phyloP scores from a whole-genome alignment of 1,140 invertebrate genomes.

The Drosophila kohkoa region DNA sequence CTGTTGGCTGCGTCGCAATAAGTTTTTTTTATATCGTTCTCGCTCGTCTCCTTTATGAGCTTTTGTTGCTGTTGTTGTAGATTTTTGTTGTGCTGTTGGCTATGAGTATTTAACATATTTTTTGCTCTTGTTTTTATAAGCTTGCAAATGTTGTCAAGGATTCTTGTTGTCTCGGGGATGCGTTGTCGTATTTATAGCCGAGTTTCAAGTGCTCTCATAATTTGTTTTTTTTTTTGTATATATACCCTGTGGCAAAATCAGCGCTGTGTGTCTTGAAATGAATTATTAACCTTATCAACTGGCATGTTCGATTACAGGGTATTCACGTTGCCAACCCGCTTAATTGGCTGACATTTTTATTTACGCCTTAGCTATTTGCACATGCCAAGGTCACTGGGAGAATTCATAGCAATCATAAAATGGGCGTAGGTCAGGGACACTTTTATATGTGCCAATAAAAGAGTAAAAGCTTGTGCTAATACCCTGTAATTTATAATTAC shows the following conservation, averaged over 20 bases:
- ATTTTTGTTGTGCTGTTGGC: slow-evolving; percentile 13
- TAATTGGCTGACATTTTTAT: neutral
- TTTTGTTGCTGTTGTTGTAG: slow-evolving; percentile 20
- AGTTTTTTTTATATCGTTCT: slow-evolving; percentile 38
- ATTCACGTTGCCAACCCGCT: neutral
- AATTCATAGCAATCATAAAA: slow-evolving; percentile 15
- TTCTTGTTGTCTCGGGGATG: slow-evolving; percentile 11
- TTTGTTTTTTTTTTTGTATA: neutral
- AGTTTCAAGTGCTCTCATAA: neutral
- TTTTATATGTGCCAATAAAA: slow-evolving; percentile 33
- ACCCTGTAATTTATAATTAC: neutral
- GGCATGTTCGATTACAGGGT: slow-evolving; percentile 12
- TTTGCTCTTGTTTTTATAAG: slow-evolving; percentile 45
- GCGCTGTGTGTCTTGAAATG: neutral
- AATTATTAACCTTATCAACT: neutral
- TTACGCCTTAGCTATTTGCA: neutral
- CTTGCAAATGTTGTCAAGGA: slow-evolving; percentile 66
- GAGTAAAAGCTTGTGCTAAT: neutral
- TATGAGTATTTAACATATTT: slow-evolving; percentile 64
- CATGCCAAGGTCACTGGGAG: slow-evolving; percentile 27
- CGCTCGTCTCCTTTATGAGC: slow-evolving; percentile 37
- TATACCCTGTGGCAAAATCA: neutral
- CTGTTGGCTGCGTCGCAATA: slow-evolving; percentile 57
- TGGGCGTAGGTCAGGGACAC: slow-evolving; percentile 38
- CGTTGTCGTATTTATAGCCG: slow-evolving; percentile 7